Evolutionary conservation across 2,888 invertebrate genomes (phyloP), one percentile per base, ranked within the genome.

Genomic region (Mechanitis messenoides): DNA sequence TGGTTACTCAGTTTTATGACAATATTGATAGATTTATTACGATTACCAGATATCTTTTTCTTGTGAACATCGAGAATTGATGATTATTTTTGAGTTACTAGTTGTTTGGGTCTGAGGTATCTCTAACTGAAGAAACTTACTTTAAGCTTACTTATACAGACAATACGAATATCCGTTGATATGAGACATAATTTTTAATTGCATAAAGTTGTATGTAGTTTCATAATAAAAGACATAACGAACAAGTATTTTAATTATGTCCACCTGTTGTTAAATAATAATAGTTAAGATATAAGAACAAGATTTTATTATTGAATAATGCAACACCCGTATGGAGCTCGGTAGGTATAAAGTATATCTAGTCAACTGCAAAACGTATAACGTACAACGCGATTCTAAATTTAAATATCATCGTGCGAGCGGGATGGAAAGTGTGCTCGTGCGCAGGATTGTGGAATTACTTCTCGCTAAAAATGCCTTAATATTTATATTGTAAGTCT

Each of bases 371-470:
- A 69, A 83, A 84, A 81, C 76, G 77, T 80, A 75, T 75, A 78
- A 74, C 74, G 75, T 78, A 77, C 69, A 75, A 77, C 74, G 78
- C 75, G 77, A 78, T 81, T 82, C 87, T 87, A 87, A 83, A 85
- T 84, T 87, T 87, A 86, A 86, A 87, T 84, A 84, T 81, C 78
- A 77, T 72, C 68, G 84, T 79, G 81, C 68, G 82, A 87, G 79
- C 58, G 86, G 80, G 87, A 87, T 62, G 70, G 80, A 70, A 64
- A 70, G 62, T 70, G 68, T 80, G 75, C 77, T 70, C 74, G 72
- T 75, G 82, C 80, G 75, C 80, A 71, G 65, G 54, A 64, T 55
- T 61, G 61, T 56, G 70, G 71, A 62, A 62, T 56, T 56, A 61
- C 31, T 46, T 55, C 33, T 46, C 55, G 54, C 63, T 63, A 56